Base-by-base conservation (phyloP, 2,888 invertebrate genomes). In the Lydus trimaculatus region DNA sequence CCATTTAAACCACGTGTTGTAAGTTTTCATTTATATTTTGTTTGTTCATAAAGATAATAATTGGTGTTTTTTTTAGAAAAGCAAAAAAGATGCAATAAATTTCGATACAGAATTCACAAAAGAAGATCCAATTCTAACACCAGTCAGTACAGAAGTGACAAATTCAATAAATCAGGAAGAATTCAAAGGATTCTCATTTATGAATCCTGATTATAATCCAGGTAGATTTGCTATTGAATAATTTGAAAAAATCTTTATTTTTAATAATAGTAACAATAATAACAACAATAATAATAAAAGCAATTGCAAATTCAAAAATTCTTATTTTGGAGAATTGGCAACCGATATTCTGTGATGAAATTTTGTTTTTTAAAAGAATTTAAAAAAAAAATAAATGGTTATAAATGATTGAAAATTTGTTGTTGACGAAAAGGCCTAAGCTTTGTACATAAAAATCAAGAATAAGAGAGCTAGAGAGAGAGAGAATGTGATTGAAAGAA, bases 1-100 rank as follows among this genome's bases (percentile, higher is more conserved):
- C 99, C 99, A 81, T 99, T 99, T 89, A 93, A 95, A 82, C 99
- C 99, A 79, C 97, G 97, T 91, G 96, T 98, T 87, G 98, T 98
- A 87, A 90, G 92, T 89, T 71, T 59, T 17, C 17, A 15, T 25
- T n/a, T 13, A 23, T 15, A 11, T n/a, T 56, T 28, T 6, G 0
- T n/a, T 15, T 58, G 9, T 23, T 2, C 17, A 33, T 59, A 13
- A 31, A 8, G 1, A 48, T 1, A 48, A 48, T 8, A 20, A 8
- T 52, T 56, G 0, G n/a, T 31, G 2, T 17, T 9, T 62, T 67
- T 85, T 87, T 31, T 88, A 96, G 96, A 94, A 94, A 90, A 94
- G 92, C 84, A 94, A 95, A 88, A 95, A 95, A 83, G 98, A 99
- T 87, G 98, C 97, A 77, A 91, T 95, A 83, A 99, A 99, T 89